These are phyloP conservation scores for Acanthurus tractus DNA, from an alignment of 2,797 vertebrate species.

Conservation along the genomic window DNA sequence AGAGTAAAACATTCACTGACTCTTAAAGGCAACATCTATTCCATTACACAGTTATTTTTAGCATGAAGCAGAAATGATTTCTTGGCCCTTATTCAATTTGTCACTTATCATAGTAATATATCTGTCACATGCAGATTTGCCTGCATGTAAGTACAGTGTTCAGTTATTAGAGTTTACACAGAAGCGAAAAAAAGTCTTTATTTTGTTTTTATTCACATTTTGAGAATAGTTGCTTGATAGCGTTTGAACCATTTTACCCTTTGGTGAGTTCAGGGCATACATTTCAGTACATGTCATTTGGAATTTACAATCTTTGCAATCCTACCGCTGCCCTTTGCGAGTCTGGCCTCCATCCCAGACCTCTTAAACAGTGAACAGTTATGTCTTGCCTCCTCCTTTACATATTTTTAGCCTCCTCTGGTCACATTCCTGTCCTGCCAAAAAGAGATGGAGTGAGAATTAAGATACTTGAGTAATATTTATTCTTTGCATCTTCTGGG, in stretches of 20 bases:
- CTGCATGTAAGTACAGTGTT: background rate
- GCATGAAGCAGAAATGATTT: background rate
- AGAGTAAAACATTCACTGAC: background rate
- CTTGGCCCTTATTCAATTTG: background rate
- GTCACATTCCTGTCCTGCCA: slow-evolving; percentile 29
- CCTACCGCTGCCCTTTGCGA: slow-evolving; percentile 46
- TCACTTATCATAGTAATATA: background rate
- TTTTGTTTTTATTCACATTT: background rate
- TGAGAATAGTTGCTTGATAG: background rate
- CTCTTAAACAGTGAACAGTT: slow-evolving; percentile 41
- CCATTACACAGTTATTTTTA: background rate
- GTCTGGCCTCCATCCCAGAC: slow-evolving; percentile 63
- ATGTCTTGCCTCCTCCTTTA: slow-evolving; percentile 33
- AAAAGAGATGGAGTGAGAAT: slow-evolving; percentile 26
- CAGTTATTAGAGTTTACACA: background rate
- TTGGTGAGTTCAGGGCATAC: slow-evolving; percentile 43
- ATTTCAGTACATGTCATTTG: slow-evolving; percentile 55
- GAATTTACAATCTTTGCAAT: slow-evolving; percentile 49
- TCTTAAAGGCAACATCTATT: background rate
- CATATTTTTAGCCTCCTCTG: slow-evolving; percentile 50
- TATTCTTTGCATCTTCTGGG: background rate
- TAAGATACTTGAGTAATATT: slow-evolving; percentile 17
- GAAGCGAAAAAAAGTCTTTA: background rate
- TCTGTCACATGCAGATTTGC: background rate
- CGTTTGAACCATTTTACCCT: background rate